Conservation (phyloP, 2,797 vertebrate species). For the Trichosurus vulpecula region DNA sequence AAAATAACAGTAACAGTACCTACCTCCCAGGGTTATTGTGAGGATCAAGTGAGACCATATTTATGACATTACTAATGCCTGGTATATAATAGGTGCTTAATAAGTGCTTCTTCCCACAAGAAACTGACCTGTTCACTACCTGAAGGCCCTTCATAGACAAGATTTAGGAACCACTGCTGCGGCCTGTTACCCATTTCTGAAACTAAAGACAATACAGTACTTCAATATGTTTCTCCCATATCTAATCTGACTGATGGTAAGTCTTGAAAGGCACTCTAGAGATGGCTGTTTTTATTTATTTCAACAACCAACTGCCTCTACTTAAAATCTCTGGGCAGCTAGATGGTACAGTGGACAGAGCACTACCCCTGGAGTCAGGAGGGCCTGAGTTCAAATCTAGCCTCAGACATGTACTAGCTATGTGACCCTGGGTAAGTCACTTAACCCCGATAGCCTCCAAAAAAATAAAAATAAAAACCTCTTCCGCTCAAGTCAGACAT, state of each 20-base stretch:
- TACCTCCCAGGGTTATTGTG: too few relatives aligned
- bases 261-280: slow-evolving; percentile 38
- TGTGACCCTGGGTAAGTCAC: too few relatives aligned
- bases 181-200: neutral
- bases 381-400: too few relatives aligned
- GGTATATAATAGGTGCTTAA: neutral
- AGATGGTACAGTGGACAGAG: too few relatives aligned
- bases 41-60: too few relatives aligned
- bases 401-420: too few relatives aligned
- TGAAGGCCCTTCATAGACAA: neutral
- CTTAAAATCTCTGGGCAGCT: slow-evolving; percentile 9
- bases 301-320: slow-evolving; percentile 5
- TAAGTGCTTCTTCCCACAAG: neutral
- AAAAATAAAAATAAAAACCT: neutral
- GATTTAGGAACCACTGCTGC: neutral
- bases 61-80: neutral
- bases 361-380: too few relatives aligned
- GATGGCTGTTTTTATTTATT: slow-evolving; percentile 47
- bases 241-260: slow-evolving; percentile 47
- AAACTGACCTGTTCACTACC: too few relatives aligned
- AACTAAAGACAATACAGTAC: slow-evolving; percentile 2
- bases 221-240: slow-evolving; percentile 29
- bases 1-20: too few relatives aligned
- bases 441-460: too few relatives aligned
- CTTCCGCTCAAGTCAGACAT: neutral